These are phyloP conservation scores for Drosophila teissieri DNA, from an alignment of 1,140 invertebrate genomes.

Conservation along the genomic window DNA sequence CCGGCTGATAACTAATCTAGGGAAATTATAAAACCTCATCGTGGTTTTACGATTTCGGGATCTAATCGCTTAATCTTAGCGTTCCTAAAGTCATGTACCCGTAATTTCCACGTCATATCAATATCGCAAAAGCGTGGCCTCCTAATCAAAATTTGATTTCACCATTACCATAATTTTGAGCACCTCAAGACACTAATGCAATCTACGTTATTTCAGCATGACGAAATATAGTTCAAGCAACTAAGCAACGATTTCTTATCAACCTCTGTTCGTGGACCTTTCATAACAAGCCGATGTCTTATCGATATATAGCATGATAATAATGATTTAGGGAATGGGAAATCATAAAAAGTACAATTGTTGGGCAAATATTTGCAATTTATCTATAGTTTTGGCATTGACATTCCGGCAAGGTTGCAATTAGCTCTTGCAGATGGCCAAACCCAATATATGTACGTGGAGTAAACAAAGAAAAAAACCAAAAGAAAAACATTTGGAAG, in stretches of 20 bases:
- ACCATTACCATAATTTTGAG: background rate
- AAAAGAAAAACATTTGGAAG: slow-evolving; percentile 4
- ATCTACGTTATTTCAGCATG: background rate
- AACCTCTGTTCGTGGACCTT: slow-evolving; percentile 10
- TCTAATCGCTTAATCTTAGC: slow-evolving; percentile 24
- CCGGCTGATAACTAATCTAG: slow-evolving; percentile 35
- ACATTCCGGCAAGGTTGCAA: slow-evolving; percentile 19
- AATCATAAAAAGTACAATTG: slow-evolving; percentile 18
- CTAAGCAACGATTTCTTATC: slow-evolving; percentile 2
- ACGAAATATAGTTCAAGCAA: slow-evolving; percentile 4
- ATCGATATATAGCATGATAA: slow-evolving; percentile 13
- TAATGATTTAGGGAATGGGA: slow-evolving; percentile 15
- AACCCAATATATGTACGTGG: background rate
- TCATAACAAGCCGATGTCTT: slow-evolving; percentile 9
- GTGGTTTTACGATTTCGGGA: slow-evolving; percentile 3
- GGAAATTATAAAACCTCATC: slow-evolving; percentile 14
- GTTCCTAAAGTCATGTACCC: slow-evolving; percentile 5
- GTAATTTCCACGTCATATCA: slow-evolving; percentile 11
- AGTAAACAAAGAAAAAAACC: slow-evolving; percentile 9
- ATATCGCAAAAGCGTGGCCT: slow-evolving; percentile 2
- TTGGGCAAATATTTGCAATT: slow-evolving; percentile 39
- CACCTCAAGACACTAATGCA: background rate
- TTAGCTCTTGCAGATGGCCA: slow-evolving; percentile 15
- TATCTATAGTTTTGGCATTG: slow-evolving; percentile 28
- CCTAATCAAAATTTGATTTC: slow-evolving; percentile 17